Evolutionary conservation across 2,888 invertebrate genomes (phyloP), one percentile per base, ranked within the genome.

Genomic region (Meghimatium bilineatum): DNA sequence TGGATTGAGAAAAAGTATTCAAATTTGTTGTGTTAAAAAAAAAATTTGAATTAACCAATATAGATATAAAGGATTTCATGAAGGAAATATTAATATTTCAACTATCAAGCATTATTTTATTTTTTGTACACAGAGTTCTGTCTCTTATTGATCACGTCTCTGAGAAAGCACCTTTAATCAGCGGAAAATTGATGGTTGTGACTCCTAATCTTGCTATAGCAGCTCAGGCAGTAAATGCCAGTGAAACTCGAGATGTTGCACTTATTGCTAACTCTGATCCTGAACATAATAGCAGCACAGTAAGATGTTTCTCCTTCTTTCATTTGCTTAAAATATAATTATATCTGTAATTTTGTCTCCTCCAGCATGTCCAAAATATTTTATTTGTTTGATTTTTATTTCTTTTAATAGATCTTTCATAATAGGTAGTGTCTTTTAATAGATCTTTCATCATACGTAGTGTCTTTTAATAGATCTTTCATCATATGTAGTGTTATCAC

Each of bases 161-260:
- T 29, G 56, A 78, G 49, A 81, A 52, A 0, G 29, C 63, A 8
- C 74, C 77, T 60, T 29, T 49, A 26, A 12, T 6, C 5, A n/a
- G 66, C 32, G 83, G 83, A 0, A 32, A 44, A 29, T 63, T 85
- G 82, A 74, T 60, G 74, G 10, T 78, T 32, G 44, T 49, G 0
- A 20, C 78, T 17, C 63, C 72, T 26, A 81, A 85, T 78, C 56
- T 85, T 38, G 74, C 56, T 17, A 52, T 85, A 26, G 78, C 56
- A 10, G 82, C 85, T n/a, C 81, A 77, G 26, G 60, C 20, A 14
- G 56, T 82, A 14, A 36, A 52, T 26, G 26, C 32, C 0, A 52
- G n/a, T 8, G 63, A 29, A 29, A 81, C 77, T 38, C 52, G 49
- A 23, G 82, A 81, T 52, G 72, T 85, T 49, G 36, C 52, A 20